Percentiles rank a stretch among this genome's conserved stretches.
These are phyloP conservation scores for Heterodera carotae DNA, from an alignment of 1,140 invertebrate species.

Conservation along the genomic window DNA sequence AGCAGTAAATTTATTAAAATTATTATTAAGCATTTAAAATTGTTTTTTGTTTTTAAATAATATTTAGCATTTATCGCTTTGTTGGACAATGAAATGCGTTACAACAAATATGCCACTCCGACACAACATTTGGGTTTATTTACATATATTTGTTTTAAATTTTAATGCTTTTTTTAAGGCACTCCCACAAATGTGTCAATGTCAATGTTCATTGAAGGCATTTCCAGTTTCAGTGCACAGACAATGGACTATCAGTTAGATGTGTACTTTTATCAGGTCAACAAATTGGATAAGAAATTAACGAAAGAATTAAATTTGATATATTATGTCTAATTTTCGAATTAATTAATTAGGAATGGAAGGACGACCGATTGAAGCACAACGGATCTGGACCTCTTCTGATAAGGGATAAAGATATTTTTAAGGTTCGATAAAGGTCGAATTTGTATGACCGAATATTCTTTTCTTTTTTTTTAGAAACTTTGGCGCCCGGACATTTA, in stretches of 20 bases:
- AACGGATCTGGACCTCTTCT: conserved; percentile 60
- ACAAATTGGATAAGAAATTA: conserved; percentile 25
- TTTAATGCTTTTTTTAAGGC: conserved; percentile 33
- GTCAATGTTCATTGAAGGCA: conserved; percentile 66
- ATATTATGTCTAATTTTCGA: neutral
- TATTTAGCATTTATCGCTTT: conserved; percentile 52
- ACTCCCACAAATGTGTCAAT: conserved; percentile 61
- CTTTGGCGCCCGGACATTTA: conserved; percentile 64
- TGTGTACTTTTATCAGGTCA: conserved; percentile 64
- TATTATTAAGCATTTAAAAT: neutral
- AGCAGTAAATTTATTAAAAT: neutral
- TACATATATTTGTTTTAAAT: neutral
- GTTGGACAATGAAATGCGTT: conserved; percentile 48
- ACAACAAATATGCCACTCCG: conserved; percentile 62
- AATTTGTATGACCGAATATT: conserved; percentile 18
- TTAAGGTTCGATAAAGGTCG: conserved; percentile 33
- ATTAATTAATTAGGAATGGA: conserved; percentile 53
- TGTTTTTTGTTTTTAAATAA: neutral
- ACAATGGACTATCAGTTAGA: conserved; percentile 65
- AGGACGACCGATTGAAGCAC: conserved; percentile 54
- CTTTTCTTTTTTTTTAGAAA: conserved; percentile 21
- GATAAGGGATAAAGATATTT: conserved; percentile 58
- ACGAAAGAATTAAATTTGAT: too few relatives aligned
- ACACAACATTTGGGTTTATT: conserved; percentile 58
- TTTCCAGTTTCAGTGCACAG: conserved; percentile 60